Evolutionary conservation across 2,113 vertebrate genomes (phyloP).

Genomic region (Microcebus ravelobensis): DNA sequence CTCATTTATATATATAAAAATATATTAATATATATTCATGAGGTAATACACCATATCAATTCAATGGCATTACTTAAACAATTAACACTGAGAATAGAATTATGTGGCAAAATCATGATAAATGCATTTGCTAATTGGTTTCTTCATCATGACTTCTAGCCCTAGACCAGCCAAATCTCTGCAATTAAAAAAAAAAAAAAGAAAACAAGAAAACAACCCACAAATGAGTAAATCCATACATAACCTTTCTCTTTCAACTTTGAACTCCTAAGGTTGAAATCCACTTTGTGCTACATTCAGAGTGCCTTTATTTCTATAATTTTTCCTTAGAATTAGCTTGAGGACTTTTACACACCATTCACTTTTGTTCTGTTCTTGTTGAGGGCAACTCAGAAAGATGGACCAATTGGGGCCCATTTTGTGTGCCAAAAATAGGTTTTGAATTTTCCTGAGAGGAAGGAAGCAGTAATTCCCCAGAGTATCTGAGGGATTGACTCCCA

Average conservation of each 20-base stretch:
- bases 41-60: not conserved
- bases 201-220: not conserved
- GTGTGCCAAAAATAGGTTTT: not conserved
- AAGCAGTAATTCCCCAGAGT: not conserved
- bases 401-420: not conserved
- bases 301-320: not conserved
- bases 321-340: not conserved
- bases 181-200: not conserved
- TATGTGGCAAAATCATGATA: not conserved
- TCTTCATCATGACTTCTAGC: not conserved
- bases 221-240: not conserved
- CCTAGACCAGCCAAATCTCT: not conserved
- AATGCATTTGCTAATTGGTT: not conserved
- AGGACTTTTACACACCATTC: not conserved
- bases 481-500: not conserved
- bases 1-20: not conserved
- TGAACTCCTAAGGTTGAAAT: not conserved
- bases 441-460: not conserved
- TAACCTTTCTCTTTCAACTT: not conserved
- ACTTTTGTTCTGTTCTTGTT: not conserved
- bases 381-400: not conserved
- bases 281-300: not conserved
- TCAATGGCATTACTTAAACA: not conserved
- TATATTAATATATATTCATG: not conserved
- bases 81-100: not conserved